Evolutionary conservation across 2,888 invertebrate species (phyloP), one percentile per base, ranked within the genome.

Genomic region (Lepidochitona cinerea): DNA sequence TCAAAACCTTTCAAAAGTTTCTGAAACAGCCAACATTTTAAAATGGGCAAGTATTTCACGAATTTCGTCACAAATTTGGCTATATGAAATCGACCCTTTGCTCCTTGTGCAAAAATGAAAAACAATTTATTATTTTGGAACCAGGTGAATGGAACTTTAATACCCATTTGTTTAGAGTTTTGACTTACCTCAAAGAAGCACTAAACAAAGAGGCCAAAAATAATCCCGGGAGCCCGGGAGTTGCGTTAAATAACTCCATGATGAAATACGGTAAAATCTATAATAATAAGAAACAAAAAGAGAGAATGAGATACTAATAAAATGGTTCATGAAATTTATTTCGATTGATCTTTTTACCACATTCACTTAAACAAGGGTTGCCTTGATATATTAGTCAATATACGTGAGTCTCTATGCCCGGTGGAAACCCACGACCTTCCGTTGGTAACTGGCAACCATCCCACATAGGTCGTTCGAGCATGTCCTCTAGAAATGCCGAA

Each of bases 221-320:
- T 4, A 59, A 29, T 4, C 59, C 59, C 14, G 59, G 59, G 2
- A 59, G 32, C 29, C 59, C 59, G 3, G 59, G 59, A 29, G 59
- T 59, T 23, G 59, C 14, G 59, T 59, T 23, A 26, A 59, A 59
- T 7, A 59, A 26, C 9, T 59, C 59, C 59, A 59, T 59, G 1
- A 59, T 1, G 29, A 59, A 59, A 26, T 59, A 59, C 29, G 59
- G 59, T 59, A 59, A 59, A 59, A 59, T 59, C 59, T 59, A 32
- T 23, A 29, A 59, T 26, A 26, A n/a, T 49, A 49, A n/a, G 49
- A 4, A 49, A 7, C 18, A 41, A n/a, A n/a, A n/a, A n/a, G n/a
- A n/a, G n/a, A n/a, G n/a, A n/a, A n/a, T n/a, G n/a, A n/a, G n/a
- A n/a, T n/a, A n/a, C n/a, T n/a, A n/a, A n/a, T n/a, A n/a, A n/a